phyloP scores from a whole-genome alignment of 2,113 vertebrate genomes.

The Hippocampus barbouri region DNA sequence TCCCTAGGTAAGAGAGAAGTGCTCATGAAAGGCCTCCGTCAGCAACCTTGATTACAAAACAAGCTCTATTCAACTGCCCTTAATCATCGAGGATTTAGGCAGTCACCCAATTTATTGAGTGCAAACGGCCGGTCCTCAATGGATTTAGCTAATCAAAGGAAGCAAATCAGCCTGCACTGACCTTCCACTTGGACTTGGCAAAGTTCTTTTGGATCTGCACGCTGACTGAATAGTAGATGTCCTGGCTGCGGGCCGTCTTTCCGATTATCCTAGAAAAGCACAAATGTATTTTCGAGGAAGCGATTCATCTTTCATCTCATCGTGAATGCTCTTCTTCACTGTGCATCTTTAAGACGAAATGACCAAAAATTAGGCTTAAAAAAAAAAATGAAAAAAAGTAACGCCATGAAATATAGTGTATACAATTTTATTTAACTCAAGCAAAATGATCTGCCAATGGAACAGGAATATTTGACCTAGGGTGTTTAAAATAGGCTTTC shows the following conservation, averaged over 20 bases:
- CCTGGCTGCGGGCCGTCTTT: constrained; percentile 86
- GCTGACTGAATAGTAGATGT: constrained; percentile 94
- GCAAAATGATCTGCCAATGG: not conserved
- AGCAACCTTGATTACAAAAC: constrained; percentile 24
- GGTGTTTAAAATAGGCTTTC: not conserved
- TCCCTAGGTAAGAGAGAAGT: too few species aligned
- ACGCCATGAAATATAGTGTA: too few species aligned
- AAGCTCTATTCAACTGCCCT: constrained; percentile 29
- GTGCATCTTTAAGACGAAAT: not conserved
- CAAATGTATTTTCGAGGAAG: constrained; percentile 18
- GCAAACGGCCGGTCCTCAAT: constrained; percentile 26
- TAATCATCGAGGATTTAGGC: constrained; percentile 47
- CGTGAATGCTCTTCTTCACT: not conserved
- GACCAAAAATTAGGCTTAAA: not conserved
- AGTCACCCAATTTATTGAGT: constrained; percentile 22
- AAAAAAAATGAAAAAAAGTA: not conserved
- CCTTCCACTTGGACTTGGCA: constrained; percentile 95
- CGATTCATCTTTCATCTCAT: not conserved
- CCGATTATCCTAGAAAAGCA: constrained; percentile 84
- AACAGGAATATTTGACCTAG: not conserved
- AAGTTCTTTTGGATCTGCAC: constrained; percentile 96
- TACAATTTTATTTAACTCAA: not conserved
- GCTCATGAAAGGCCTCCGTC: not conserved
- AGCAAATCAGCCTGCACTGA: constrained; percentile 60
- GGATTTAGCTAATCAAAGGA: constrained; percentile 15